Evolutionary conservation across 2,113 vertebrate species (phyloP), one percentile per base, ranked within the genome.

Genomic region (Plecotus auritus): DNA sequence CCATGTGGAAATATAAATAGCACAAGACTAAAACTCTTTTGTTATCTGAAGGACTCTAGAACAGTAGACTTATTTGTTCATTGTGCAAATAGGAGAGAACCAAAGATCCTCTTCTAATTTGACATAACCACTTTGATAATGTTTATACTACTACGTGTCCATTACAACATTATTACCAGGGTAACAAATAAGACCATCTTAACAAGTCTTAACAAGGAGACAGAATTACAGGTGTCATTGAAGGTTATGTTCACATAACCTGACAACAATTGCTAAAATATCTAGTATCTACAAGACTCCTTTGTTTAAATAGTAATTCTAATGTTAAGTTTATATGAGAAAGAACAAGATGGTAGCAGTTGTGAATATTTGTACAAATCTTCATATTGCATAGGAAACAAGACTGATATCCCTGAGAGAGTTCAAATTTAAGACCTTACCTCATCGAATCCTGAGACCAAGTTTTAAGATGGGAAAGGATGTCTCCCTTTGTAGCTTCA

Each of bases 261-360:
- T 37, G 49, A 26, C 49, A 80, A 70, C 28, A 40, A 89, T 88
- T 92, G 92, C 66, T 85, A 64, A 92, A 81, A 93, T 80, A 23
- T 72, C 37, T 64, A 59, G 22, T 22, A 83, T 40, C 81, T 78
- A n/a, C 51, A 92, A 76, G 56, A 77, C 47, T 90, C 22, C 32
- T 95, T 95, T 96, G 85, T 91, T 90, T 42, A 93, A 76, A 84
- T 37, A 90, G 85, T 77, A 74, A 85, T 95, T 77, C 67, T 40
- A 92, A n/a, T 69, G 78, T 66, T 35, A 49, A 18, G 74, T 78
- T 94, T 82, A 66, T 49, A 51, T 85, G 72, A 85, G 76, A 87
- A 91, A 45, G 59, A 85, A 89, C 13, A 22, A 94, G 42, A 13
- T 73, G 64, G 66, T 59, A 81, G 16, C 64, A 72, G 22, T 49